Evolutionary conservation across 37 sponge, comb jelly and placozoan species (phyloP).

Genomic region (Eunapius fragilis): DNA sequence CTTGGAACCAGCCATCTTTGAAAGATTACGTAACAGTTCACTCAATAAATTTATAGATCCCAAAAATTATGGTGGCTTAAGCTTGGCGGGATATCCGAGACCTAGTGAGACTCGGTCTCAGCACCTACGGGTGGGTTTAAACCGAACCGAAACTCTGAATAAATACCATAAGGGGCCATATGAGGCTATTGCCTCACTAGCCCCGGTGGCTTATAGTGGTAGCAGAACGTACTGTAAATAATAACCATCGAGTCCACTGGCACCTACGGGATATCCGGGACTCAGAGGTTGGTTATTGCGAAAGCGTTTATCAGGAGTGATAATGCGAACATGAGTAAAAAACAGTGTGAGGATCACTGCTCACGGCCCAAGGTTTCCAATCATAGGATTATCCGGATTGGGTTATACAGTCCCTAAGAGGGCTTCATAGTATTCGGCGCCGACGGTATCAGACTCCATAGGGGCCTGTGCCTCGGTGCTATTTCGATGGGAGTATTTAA

Average conservation of each 20-base stretch:
- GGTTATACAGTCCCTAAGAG: slow-evolving; percentile 84
- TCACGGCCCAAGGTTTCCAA: slow-evolving; percentile 87
- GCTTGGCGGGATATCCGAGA: slow-evolving; percentile 1
- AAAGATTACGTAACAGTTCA: slow-evolving; percentile 85
- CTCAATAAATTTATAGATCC: slow-evolving; percentile 55
- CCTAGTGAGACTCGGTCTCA: not conserved
- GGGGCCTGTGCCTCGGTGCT: not conserved
- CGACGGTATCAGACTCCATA: not conserved
- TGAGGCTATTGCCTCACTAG: not conserved
- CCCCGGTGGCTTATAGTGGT: slow-evolving; percentile 45
- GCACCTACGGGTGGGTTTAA: too few relatives aligned
- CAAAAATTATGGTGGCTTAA: slow-evolving; percentile 85
- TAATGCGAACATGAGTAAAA: slow-evolving; percentile 94
- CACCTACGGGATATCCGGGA: not conserved
- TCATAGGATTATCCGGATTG: slow-evolving; percentile 71
- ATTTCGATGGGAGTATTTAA: not conserved
- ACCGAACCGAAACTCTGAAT: slow-evolving; percentile 47
- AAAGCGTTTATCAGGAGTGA: slow-evolving; percentile 79
- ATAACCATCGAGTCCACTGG: not conserved
- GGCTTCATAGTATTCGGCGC: not conserved
- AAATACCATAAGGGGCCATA: not conserved
- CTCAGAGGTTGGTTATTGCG: slow-evolving; percentile 18
- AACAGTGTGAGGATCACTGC: slow-evolving; percentile 81
- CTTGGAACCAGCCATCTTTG: slow-evolving; percentile 93
- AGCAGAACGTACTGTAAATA: slow-evolving; percentile 85